These are phyloP conservation scores for Oncorhynchus keta DNA, from an alignment of 2,113 vertebrate genomes.

Conservation along the genomic window DNA sequence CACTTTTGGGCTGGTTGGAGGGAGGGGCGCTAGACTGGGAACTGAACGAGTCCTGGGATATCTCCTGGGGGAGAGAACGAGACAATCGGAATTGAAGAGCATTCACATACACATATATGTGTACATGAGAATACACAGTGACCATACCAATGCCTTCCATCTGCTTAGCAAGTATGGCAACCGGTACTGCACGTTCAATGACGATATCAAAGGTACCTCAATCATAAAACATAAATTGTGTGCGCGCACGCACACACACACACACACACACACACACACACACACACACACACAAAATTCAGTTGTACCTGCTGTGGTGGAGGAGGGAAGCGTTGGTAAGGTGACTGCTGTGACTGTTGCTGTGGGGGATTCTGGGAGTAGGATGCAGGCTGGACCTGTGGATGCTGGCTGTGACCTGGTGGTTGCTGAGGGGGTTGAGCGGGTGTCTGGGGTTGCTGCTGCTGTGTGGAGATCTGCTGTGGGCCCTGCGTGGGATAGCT, in stretches of 20 bases:
- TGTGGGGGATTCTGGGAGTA: conserved; percentile 75
- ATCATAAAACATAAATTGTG: background rate
- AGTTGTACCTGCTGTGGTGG: conserved; percentile 84
- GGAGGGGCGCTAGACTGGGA: conserved; percentile 92
- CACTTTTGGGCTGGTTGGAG: conserved; percentile 89
- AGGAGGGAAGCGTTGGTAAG: conserved; percentile 94
- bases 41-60: conserved; percentile 96
- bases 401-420: conserved; percentile 64
- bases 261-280: too few relatives aligned
- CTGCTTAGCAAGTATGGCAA: background rate
- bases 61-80: conserved; percentile 76
- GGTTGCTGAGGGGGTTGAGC: conserved; percentile 68
- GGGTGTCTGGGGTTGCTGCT: conserved; percentile 64
- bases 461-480: conserved; percentile 64
- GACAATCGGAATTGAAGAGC: background rate
- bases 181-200: background rate
- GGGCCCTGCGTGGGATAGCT: conserved; percentile 78
- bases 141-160: background rate
- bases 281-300: conserved; percentile 2
- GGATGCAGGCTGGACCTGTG: conserved; percentile 70
- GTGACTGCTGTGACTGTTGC: conserved; percentile 78
- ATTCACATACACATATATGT: background rate
- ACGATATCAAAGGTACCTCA: background rate
- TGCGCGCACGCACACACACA: background rate
- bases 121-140: background rate